These are phyloP conservation scores for Motacilla tschutschensis DNA, from an alignment of 2,113 vertebrate species.

Conservation along the genomic window DNA sequence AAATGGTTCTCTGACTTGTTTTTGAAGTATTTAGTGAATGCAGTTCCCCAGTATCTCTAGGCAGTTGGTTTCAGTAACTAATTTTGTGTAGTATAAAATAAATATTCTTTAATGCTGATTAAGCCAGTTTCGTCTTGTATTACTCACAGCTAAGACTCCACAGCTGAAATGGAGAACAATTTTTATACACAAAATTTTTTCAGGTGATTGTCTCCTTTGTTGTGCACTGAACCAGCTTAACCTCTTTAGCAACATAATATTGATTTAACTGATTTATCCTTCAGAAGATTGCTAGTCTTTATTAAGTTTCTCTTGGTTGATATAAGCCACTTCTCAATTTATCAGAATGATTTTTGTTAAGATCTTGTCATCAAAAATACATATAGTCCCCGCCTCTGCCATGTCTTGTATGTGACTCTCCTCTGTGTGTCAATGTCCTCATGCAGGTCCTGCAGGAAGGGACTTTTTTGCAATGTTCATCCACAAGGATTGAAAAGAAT, in stretches of 20 bases:
- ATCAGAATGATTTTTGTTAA: background rate
- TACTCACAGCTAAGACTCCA: background rate
- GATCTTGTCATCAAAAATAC: background rate
- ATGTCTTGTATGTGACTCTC: rapidly evolving
- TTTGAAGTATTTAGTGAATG: background rate
- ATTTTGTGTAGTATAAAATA: constrained; percentile 3
- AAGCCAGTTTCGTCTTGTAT: background rate
- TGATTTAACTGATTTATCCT: background rate
- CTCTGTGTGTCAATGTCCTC: background rate
- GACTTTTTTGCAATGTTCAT: background rate
- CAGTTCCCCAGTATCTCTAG: background rate
- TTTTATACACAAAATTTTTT: background rate
- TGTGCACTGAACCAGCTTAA: background rate
- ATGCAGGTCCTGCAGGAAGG: background rate
- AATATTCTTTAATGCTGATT: background rate
- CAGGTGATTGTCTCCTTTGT: background rate
- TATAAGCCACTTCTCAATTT: background rate
- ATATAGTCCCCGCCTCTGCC: background rate
- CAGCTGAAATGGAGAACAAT: background rate
- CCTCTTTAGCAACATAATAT: background rate
- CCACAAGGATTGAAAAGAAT: background rate
- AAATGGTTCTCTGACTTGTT: background rate
- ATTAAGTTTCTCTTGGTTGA: background rate
- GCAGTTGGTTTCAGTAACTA: constrained; percentile 1
- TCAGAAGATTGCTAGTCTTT: background rate